Percentiles rank a stretch among this genome's conserved stretches.
Evolutionary conservation across 53 echinoderm and acorn worm genomes (phyloP).

Genomic region (Hippasteria phrygiana): DNA sequence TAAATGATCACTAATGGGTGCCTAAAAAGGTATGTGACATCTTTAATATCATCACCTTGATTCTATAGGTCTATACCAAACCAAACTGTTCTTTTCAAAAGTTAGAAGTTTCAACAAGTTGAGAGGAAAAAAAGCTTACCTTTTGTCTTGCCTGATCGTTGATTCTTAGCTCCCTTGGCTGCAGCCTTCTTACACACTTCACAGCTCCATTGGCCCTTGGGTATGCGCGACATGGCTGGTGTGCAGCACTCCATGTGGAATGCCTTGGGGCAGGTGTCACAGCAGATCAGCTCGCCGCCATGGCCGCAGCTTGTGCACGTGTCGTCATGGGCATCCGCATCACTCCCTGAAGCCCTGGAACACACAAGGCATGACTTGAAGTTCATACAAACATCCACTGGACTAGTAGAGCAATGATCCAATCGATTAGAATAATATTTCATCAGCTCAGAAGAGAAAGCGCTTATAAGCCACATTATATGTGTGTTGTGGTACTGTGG

Average conservation of each 20-base stretch:
- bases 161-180: constrained; percentile 18
- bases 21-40: too few species aligned
- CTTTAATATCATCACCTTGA: too few species aligned
- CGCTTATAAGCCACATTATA: too few species aligned
- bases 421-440: too few species aligned
- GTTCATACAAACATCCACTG: too few species aligned
- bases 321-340: constrained; percentile 84
- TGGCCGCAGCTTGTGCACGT: constrained; percentile 78
- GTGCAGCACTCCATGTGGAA: constrained; percentile 84
- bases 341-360: constrained; percentile 39
- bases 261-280: constrained; percentile 79
- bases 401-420: too few species aligned
- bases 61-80: too few species aligned
- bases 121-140: constrained; percentile 4
- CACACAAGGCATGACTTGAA: not conserved
- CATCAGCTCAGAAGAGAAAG: too few species aligned
- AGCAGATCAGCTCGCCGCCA: constrained; percentile 91
- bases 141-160: constrained; percentile 1
- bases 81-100: too few species aligned
- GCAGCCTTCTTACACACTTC: constrained; percentile 64
- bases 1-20: too few species aligned
- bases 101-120: not conserved
- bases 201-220: constrained; percentile 85
- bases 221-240: constrained; percentile 74
- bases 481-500: too few species aligned